These are phyloP conservation scores for Notothenia rossii DNA, from an alignment of 2,113 vertebrate species.

Conservation along the genomic window DNA sequence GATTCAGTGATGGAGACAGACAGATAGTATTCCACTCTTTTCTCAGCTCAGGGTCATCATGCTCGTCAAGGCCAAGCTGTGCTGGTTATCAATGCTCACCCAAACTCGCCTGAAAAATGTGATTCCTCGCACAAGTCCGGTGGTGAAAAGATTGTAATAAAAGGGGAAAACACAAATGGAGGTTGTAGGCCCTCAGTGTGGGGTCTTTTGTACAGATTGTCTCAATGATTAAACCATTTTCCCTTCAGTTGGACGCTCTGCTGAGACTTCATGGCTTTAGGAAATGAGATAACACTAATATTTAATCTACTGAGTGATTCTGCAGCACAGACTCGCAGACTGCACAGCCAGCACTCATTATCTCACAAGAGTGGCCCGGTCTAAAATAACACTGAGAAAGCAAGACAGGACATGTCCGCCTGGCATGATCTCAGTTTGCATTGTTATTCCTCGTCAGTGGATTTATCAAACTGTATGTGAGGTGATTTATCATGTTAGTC, in stretches of 20 bases:
- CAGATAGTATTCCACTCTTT: constrained; percentile 18
- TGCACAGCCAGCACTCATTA: constrained; percentile 56
- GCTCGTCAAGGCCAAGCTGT: constrained; percentile 28
- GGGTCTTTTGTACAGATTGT: constrained; percentile 55
- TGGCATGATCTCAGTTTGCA: constrained; percentile 35
- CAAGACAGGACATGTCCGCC: constrained; percentile 54
- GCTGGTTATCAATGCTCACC: constrained; percentile 41
- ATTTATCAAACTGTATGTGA: constrained; percentile 5
- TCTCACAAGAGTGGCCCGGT: constrained; percentile 50
- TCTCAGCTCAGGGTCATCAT: constrained; percentile 42
- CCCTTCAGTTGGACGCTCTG: constrained; percentile 55
- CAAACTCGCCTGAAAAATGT: constrained; percentile 39
- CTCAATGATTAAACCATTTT: constrained; percentile 70
- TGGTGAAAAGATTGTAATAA: constrained; percentile 27
- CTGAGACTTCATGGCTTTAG: constrained; percentile 62
- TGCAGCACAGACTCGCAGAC: constrained; percentile 54
- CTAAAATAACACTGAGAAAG: constrained; percentile 53
- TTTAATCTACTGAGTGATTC: constrained; percentile 78
- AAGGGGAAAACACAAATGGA: constrained; percentile 34
- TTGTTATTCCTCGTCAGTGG: constrained; percentile 9
- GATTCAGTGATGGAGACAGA: constrained; percentile 18
- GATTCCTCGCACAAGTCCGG: constrained; percentile 13
- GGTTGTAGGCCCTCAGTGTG: constrained; percentile 21
- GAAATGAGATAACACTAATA: constrained; percentile 79
- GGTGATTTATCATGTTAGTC: not conserved